Evolutionary conservation across 2,888 invertebrate species (phyloP), one percentile per base, ranked within the genome.

Genomic region (Macaria liturata): DNA sequence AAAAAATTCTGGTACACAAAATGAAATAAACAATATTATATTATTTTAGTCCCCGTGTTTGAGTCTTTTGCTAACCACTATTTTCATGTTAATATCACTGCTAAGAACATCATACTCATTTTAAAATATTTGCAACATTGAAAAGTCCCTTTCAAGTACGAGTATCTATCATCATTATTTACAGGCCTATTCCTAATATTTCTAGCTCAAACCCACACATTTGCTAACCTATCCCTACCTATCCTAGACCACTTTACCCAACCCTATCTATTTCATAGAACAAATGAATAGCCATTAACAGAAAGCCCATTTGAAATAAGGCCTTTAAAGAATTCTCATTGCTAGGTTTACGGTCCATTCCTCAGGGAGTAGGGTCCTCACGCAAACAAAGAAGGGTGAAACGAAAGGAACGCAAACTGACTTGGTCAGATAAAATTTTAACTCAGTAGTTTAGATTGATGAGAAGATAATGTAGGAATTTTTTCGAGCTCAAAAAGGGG

Each of bases 281-380:
- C 59, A 59, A 59, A 59, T 59, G 54, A 78, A 72, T 74, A 72
- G 67, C 69, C 69, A 72, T 74, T 79, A 76, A 78, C 76, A 75
- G 70, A 4, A 47, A 50, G 50, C 54, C 39, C 74, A 66, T 69
- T 72, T 69, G 67, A 65, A 66, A 61, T 64, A 68, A 74, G 67
- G 67, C 67, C 68, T 70, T 60, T 71, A 68, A 76, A 75, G 81
- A 77, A 80, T 80, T 79, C 80, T 76, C 80, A 81, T 81, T 82
- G 81, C 72, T 70, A 58, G 76, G 74, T 72, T 66, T 64, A 59
- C 67, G 66, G 60, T 40, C 44, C 9, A 46, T 54, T 54, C 66
- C 59, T 60, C n/a, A 46, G 66, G 66, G 64, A 65, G 53, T 47
- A 52, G 57, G 55, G 55, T 48, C 37, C 43, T 54, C 46, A 3